Conservation (phyloP, 2,888 invertebrate species). For the Thyatira batis region DNA sequence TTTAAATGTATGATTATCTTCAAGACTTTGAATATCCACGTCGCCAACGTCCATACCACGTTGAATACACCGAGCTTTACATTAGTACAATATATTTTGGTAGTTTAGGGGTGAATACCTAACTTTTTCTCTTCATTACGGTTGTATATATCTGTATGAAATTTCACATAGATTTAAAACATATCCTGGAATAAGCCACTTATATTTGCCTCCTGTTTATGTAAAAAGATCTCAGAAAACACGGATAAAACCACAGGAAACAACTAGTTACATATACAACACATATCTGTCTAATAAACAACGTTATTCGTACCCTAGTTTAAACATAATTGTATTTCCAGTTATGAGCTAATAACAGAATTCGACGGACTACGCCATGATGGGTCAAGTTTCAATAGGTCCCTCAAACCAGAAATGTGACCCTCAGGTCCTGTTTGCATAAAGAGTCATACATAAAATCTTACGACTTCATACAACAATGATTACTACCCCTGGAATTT, state of each 20-base stretch:
- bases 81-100: too few species aligned
- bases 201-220: too few species aligned
- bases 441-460: conserved; percentile 76
- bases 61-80: conserved; percentile 55
- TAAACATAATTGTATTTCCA: conserved; percentile 41
- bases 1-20: background rate
- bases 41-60: conserved; percentile 52
- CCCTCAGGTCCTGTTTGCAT: conserved; percentile 77
- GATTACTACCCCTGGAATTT: conserved; percentile 10
- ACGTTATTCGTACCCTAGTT: conserved; percentile 38
- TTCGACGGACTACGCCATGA: conserved; percentile 43
- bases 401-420: conserved; percentile 72
- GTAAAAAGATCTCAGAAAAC: too few species aligned
- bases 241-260: too few species aligned
- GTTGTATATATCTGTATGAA: too few species aligned
- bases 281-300: too few species aligned
- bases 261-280: too few species aligned
- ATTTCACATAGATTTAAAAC: too few species aligned
- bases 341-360: conserved; percentile 54
- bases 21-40: background rate
- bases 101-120: too few species aligned
- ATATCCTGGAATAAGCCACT: too few species aligned
- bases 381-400: conserved; percentile 74
- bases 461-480: conserved; percentile 66
- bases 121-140: too few species aligned